Evolutionary conservation across 2,797 vertebrate species (phyloP), one percentile per base, ranked within the genome.

Genomic region (Toxotes lorentzi): DNA sequence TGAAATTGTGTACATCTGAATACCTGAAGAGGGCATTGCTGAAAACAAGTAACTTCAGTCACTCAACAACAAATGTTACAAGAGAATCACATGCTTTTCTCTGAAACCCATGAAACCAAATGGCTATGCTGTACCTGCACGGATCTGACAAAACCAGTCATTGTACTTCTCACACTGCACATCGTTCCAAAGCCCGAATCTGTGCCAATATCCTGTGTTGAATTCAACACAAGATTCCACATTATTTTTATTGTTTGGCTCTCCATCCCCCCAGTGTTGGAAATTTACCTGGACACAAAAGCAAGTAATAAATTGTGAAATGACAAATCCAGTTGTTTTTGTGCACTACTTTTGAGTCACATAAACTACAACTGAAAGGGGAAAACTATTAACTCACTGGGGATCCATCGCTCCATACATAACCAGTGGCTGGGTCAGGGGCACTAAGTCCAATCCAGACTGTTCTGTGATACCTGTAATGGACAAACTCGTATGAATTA

Each of bases 191-290:
- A 70, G 64, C 7, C 73, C 65, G 1, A 0, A 0, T 0, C 11
- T 2, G 75, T 5, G 78, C 1, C 1, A n/a, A 0, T 0, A 17
- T 14, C 83, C 54, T 0, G 58, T 21, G n/a, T 2, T 51, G 43
- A 95, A 24, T 86, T 95, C 95, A 51, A 71, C 91, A 85, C 97
- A 98, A 30, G 93, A 95, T 91, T 98, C 97, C 38, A 91, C 38
- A 11, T 94, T 95, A 79, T 96, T 94, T 56, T 93, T 82, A 91
- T 97, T 97, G 91, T 98, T 97, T 45, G 97, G 97, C 78, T 98
- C 96, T 66, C 94, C 96, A 16, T 86, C 89, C 2, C 54, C 27
- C 97, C 97, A 98, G 66, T 94, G 94, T 93, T 95, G 94, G 89
- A 95, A 98, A 27, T 64, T 50, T 77, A 98, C 97, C 97, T 96